Base-by-base conservation (phyloP, 2,888 invertebrate genomes). In the Sphaerophoria taeniata region DNA sequence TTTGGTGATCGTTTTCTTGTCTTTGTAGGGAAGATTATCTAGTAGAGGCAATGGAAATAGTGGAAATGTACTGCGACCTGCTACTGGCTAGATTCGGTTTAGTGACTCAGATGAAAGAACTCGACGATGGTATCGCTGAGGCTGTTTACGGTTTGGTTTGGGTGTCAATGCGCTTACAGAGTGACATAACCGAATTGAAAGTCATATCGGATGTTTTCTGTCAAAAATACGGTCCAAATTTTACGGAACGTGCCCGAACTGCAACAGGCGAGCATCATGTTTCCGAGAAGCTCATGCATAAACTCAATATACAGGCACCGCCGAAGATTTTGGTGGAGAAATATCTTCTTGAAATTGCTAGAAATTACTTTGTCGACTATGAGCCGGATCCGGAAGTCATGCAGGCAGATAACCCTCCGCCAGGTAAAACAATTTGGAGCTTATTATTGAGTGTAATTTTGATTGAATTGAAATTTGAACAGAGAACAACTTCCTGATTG, bases 41-140 rank as follows among this genome's bases (percentile, higher is more conserved):
- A 92, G 99, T 99, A 3, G 99, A 99, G 93, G 99, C 99, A 0
- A 98, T 99, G 97, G 99, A 99, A 93, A 94, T 99, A 79, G 95
- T 99, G 0, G 99, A 99, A 93, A 99, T 99, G 98, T 99, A 98
- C 91, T 99, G 99, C 93, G 99, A 99, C 93, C 93, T 99, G 69
- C 92, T 99, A 56, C 92, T 99, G 71, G 99, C 99, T 0, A 94
- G 99, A 89, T 99, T 99, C 93, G 99, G 99, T 0, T 93, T 99
- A 9, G 95, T 99, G 71, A 98, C 98, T 53, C 98, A 98, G 92
- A 98, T 98, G 97, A 98, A 98, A 94, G 98, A 95, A 91, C 93
- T 99, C 11, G 99, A 99, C 90, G 98, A 98, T 87, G 99, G 99
- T 0, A 94, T 99, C 12, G 96, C 98, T 3, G 99, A 99, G 92